Conservation (phyloP, 2,113 vertebrate genomes). For the Myotis brandtii region DNA sequence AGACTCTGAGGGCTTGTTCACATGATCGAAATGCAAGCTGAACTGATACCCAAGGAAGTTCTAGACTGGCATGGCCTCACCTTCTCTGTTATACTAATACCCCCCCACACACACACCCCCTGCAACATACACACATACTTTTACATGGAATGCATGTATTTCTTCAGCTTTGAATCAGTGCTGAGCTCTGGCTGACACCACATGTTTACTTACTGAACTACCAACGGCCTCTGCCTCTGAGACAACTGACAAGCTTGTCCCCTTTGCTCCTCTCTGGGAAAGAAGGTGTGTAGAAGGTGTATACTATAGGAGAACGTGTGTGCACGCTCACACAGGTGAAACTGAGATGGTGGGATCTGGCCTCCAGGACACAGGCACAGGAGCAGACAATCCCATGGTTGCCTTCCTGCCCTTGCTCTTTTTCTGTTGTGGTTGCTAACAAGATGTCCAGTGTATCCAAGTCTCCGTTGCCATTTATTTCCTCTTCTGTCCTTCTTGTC, state of each 20-base stretch:
- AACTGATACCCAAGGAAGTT: not conserved
- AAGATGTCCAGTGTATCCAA: not conserved
- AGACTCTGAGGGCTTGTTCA: conserved; percentile 14
- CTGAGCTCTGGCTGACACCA: not conserved
- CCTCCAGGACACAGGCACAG: not conserved
- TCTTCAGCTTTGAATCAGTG: not conserved
- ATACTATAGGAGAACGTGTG: no score
- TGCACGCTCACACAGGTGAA: not conserved
- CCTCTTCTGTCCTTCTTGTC: not conserved
- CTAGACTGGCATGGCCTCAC: not conserved
- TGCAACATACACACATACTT: not conserved
- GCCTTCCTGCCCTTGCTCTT: not conserved
- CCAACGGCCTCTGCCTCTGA: conserved; percentile 13
- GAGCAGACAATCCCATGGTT: not conserved
- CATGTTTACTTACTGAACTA: not conserved
- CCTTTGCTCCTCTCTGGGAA: not conserved
- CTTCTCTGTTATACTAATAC: not conserved
- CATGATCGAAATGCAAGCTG: conserved; percentile 20
- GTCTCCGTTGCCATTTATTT: not conserved
- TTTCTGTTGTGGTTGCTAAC: not conserved
- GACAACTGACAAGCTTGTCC: not conserved
- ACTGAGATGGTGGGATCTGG: not conserved
- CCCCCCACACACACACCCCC: not conserved
- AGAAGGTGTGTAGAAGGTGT: not conserved
- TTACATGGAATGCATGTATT: not conserved